These are phyloP conservation scores for Equus quagga DNA, from an alignment of 2,113 vertebrate species.

Conservation along the genomic window DNA sequence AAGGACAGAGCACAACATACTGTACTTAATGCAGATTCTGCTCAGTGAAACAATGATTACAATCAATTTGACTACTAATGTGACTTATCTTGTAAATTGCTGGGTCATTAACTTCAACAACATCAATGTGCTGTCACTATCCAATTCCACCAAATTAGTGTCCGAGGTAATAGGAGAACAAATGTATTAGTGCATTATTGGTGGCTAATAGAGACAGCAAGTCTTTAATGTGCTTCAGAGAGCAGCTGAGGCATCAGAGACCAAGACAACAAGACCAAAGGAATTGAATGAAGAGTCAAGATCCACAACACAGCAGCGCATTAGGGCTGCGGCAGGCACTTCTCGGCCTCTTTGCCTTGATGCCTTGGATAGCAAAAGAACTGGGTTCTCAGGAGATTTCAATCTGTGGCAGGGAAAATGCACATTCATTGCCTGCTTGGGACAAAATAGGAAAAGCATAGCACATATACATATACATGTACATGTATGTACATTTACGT, in stretches of 20 bases:
- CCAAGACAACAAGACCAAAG: conserved; percentile 9
- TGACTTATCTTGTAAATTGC: conserved; percentile 91
- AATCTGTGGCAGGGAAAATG: neutral
- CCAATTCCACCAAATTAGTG: conserved; percentile 90
- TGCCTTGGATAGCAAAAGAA: neutral
- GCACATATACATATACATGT: too few species aligned
- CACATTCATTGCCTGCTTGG: neutral
- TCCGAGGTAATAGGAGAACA: conserved; percentile 87
- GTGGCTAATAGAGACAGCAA: conserved; percentile 88
- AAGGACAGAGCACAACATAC: conserved; percentile 79
- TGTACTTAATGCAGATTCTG: conserved; percentile 89
- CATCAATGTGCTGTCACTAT: conserved; percentile 89
- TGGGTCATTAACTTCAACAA: conserved; percentile 91
- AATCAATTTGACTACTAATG: conserved; percentile 92
- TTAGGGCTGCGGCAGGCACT: neutral
- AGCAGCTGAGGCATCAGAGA: conserved; percentile 81
- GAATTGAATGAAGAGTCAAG: conserved; percentile 9
- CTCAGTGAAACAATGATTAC: conserved; percentile 89
- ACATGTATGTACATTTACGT: too few species aligned
- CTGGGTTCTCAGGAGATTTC: neutral
- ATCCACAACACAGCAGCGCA: neutral
- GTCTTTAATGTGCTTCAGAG: conserved; percentile 83
- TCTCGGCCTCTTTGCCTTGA: neutral
- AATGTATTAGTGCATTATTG: conserved; percentile 89
- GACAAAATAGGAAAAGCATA: neutral